These are phyloP conservation scores for Phoenicopterus ruber DNA, from an alignment of 2,113 vertebrate species.

Conservation along the genomic window DNA sequence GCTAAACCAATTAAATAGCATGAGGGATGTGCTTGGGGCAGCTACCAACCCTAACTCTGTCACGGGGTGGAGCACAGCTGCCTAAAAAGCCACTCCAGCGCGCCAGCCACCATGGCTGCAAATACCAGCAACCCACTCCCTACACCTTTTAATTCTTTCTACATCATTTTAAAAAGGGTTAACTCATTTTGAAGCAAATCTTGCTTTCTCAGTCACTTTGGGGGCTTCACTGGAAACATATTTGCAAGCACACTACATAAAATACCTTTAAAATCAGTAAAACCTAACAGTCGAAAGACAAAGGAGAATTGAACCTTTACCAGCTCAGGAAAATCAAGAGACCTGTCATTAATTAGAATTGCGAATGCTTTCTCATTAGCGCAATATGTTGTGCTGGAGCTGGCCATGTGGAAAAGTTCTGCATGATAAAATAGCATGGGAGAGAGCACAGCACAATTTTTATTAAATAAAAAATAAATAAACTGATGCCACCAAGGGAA, in stretches of 20 bases:
- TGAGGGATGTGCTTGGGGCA: not conserved
- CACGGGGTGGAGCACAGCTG: rapidly evolving
- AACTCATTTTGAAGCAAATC: not conserved
- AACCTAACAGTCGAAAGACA: not conserved
- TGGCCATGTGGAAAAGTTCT: not conserved
- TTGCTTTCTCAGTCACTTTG: not conserved
- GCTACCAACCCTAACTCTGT: not conserved
- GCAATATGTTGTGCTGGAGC: not conserved
- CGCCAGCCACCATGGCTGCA: rapidly evolving
- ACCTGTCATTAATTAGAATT: conserved; percentile 13
- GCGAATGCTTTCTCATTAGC: conserved; percentile 14
- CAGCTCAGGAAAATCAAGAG: not conserved
- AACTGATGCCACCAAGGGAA: conserved; percentile 20
- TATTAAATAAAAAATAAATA: conserved; percentile 21
- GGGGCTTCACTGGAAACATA: not conserved
- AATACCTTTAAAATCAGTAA: not conserved
- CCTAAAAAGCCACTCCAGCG: not conserved
- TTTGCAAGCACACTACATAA: not conserved
- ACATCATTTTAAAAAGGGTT: not conserved
- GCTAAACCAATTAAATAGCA: not conserved
- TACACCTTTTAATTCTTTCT: not conserved
- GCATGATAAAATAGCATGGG: not conserved
- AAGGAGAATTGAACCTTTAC: not conserved
- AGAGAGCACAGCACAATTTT: not conserved
- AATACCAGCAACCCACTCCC: not conserved